phyloP scores from a whole-genome alignment of 2,888 invertebrate genomes.

The Galeopsomyia nigrocyanea region DNA sequence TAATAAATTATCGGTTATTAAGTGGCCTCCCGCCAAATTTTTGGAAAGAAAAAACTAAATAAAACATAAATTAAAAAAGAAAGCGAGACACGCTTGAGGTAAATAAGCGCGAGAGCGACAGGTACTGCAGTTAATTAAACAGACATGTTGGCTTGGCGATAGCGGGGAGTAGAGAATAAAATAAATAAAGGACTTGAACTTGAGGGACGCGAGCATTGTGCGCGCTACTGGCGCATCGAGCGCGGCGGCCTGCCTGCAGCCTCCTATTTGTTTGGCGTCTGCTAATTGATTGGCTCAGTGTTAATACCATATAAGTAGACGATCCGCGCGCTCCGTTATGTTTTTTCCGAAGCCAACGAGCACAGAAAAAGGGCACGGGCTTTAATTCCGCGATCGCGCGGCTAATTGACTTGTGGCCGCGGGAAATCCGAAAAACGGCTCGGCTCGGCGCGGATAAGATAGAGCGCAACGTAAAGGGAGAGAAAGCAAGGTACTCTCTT shows the following conservation, averaged over 20 bases:
- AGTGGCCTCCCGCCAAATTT: slow-evolving; percentile 53
- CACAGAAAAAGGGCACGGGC: too few species aligned
- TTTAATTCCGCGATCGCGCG: too few species aligned
- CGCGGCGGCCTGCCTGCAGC: neutral
- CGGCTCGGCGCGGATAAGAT: too few species aligned
- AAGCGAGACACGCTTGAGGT: neutral
- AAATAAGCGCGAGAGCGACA: slow-evolving; percentile 6
- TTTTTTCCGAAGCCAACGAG: too few species aligned
- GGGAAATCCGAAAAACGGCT: too few species aligned
- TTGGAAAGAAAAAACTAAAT: too few species aligned
- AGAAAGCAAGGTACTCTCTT: too few species aligned
- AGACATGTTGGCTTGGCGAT: slow-evolving; percentile 52
- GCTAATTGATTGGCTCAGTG: slow-evolving; percentile 41
- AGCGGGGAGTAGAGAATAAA: slow-evolving; percentile 23
- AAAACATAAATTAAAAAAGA: too few species aligned
- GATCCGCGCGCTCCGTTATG: too few species aligned
- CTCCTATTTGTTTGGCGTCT: slow-evolving; percentile 33
- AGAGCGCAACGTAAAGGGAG: too few species aligned
- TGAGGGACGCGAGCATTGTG: slow-evolving; percentile 65
- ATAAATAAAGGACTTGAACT: slow-evolving; percentile 38
- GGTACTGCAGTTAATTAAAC: slow-evolving; percentile 64
- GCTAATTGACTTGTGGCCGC: too few species aligned
- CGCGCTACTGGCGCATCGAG: slow-evolving; percentile 27
- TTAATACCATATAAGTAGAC: too few species aligned
- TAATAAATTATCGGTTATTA: slow-evolving; percentile 68